phyloP scores from a whole-genome alignment of 1,140 invertebrate genomes.

The Dreissena polymorpha region DNA sequence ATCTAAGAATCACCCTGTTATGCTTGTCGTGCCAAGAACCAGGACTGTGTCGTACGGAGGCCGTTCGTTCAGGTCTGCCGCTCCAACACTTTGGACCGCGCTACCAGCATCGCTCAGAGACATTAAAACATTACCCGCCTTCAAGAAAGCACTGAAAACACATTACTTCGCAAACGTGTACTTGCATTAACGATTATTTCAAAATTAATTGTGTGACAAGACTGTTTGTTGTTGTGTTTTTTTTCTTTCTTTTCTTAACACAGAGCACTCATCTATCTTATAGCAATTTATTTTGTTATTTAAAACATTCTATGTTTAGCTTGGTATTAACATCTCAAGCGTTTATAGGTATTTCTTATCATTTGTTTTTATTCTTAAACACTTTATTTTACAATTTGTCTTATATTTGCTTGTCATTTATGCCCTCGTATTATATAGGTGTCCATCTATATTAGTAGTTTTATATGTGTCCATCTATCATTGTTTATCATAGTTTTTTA shows the following conservation, averaged over 20 bases:
- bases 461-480: neutral
- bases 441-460: too few relatives aligned
- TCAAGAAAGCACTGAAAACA: neutral
- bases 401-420: too few relatives aligned
- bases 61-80: conserved; percentile 13
- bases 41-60: conserved; percentile 15
- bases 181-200: neutral
- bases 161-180: conserved; percentile 1
- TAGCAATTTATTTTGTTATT: neutral
- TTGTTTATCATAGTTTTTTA: conserved; percentile 10
- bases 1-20: neutral
- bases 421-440: too few relatives aligned
- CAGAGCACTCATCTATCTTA: too few relatives aligned
- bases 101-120: conserved; percentile 11
- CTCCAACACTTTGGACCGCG: conserved; percentile 8
- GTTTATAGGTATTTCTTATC: neutral
- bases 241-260: too few relatives aligned
- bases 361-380: neutral
- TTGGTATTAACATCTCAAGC: neutral
- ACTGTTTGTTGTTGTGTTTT: too few relatives aligned
- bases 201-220: too few relatives aligned
- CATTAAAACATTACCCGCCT: neutral
- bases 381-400: conserved; percentile 9
- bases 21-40: conserved; percentile 9
- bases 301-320: neutral